phyloP scores from a whole-genome alignment of 2,113 vertebrate genomes.

The Rhinopithecus roxellana region DNA sequence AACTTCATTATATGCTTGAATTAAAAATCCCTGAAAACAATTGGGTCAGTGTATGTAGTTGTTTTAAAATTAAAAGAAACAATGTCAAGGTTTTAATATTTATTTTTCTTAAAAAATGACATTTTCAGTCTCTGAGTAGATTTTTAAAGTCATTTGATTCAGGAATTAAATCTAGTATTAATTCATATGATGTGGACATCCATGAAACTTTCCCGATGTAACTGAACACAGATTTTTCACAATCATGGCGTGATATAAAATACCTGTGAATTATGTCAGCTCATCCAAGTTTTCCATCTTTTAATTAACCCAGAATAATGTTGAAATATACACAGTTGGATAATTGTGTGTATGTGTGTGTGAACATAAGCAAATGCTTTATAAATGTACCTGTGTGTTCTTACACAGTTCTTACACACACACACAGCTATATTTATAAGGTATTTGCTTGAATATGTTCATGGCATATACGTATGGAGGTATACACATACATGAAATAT shows the following conservation, averaged over 20 bases:
- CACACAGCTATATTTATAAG: not conserved
- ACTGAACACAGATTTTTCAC: not conserved
- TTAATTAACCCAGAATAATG: not conserved
- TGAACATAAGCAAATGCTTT: too few species aligned
- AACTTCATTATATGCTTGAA: not conserved
- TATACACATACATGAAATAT: not conserved
- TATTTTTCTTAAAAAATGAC: not conserved
- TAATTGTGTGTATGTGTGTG: not conserved
- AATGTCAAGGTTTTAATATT: not conserved
- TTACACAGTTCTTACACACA: too few species aligned
- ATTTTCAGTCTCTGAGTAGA: not conserved
- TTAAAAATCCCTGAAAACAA: not conserved
- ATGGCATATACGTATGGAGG: not conserved
- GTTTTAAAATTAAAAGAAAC: not conserved
- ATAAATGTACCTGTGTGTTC: too few species aligned
- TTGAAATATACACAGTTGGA: not conserved
- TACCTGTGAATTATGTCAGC: not conserved
- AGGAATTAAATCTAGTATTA: not conserved
- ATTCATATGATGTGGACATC: not conserved
- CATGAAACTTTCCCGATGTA: not conserved
- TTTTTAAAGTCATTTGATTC: conserved; percentile 9
- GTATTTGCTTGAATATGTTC: not conserved
- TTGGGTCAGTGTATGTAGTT: not conserved
- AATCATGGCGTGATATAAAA: not conserved
- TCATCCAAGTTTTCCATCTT: not conserved